Evolutionary conservation across 2,888 invertebrate species (phyloP), one percentile per base, ranked within the genome.

Genomic region (Troides oblongomaculatus): DNA sequence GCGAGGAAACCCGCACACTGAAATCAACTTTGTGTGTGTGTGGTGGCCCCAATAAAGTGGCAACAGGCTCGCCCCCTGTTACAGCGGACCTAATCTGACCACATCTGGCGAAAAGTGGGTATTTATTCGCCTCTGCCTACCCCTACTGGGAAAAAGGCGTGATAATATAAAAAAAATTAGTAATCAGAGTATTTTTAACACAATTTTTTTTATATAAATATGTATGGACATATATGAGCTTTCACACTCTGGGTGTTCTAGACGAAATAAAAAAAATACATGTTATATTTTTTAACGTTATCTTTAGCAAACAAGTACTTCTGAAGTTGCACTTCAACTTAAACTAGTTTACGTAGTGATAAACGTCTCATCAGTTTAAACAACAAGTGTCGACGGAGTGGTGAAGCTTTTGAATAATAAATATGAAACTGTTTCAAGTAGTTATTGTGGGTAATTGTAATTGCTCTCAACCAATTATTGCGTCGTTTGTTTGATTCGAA

Each of bases 241-340:
- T 68, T 30, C n/a, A 57, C 71, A 71, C 64, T 68, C 74, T 86
- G 85, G 84, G 87, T 84, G 85, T 79, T 80, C 83, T 74, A 76
- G 53, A 14, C n/a, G 30, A 72, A 69, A 69, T 14, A 10, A 68
- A 78, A 80, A 83, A 84, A 83, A 78, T 82, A 72, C 72, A 81
- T 82, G 81, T 79, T 79, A 82, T 81, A 81, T 85, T 84, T 82
- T 77, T 78, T 71, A 72, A 72, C 79, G 78, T 83, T 89, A 90
- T 90, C 90, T 85, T 73, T 73, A 69, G 76, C 78, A 79, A 77
- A 85, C 79, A 84, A 79, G 53, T 79, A 87, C 90, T 90, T 80
- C 89, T 89, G 85, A 84, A 85, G 90, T 84, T 88, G 89, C 88
- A 77, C 82, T 80, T 81, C 82, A 46, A 79, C 80, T 83, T 5